These are phyloP conservation scores for Pluvianellus socialis DNA, from an alignment of 2,113 vertebrate genomes.

Conservation along the genomic window DNA sequence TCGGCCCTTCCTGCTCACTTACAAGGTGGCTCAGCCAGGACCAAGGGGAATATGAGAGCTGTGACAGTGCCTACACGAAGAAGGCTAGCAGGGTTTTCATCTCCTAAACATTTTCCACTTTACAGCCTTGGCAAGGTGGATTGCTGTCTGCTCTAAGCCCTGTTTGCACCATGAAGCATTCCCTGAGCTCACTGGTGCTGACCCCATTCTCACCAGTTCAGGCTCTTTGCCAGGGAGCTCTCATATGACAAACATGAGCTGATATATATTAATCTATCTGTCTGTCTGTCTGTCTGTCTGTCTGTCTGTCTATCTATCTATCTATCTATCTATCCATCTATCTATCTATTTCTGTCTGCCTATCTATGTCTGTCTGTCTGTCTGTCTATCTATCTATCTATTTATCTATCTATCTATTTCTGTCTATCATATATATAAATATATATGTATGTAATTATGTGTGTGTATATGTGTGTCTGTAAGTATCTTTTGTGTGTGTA, in stretches of 20 bases:
- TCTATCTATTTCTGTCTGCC: not conserved
- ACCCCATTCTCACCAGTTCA: not conserved
- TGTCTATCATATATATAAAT: not conserved
- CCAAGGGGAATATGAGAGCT: not conserved
- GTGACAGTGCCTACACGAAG: not conserved
- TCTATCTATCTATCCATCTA: not conserved
- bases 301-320: too few relatives aligned
- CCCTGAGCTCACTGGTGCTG: not conserved
- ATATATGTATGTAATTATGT: not conserved
- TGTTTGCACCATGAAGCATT: rapidly evolving
- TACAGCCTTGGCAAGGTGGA: not conserved
- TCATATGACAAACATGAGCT: rapidly evolving
- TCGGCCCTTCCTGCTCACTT: not conserved
- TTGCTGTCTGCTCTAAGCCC: not conserved
- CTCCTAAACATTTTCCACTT: not conserved
- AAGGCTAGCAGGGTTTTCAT: not conserved
- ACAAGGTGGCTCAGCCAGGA: not conserved
- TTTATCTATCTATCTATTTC: not conserved
- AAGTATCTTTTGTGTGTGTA: too few relatives aligned
- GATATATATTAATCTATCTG: not conserved
- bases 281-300: not conserved
- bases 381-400: not conserved
- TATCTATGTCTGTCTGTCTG: too few relatives aligned
- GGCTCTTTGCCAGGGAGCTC: not conserved
- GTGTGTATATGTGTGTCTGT: too few relatives aligned